Evolutionary conservation across 2,888 invertebrate species (phyloP), one percentile per base, ranked within the genome.

Genomic region (Minunthozetes semirufus): DNA sequence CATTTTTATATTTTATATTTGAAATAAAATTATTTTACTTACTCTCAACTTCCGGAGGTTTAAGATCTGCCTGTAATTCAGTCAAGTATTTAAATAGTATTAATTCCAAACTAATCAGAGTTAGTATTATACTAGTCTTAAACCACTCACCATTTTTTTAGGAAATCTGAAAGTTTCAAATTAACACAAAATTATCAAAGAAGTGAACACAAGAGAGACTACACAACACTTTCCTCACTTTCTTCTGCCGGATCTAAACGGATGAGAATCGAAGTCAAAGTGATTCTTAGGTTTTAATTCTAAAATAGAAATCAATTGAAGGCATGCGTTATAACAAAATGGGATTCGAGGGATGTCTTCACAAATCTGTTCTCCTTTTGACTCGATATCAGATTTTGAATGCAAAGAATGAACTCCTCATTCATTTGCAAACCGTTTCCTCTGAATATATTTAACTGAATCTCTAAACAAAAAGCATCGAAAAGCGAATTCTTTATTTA

Each of bases 1-100:
- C n/a, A n/a, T n/a, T n/a, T n/a, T n/a, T n/a, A n/a, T n/a, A n/a
- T n/a, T n/a, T n/a, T n/a, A 46, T 19, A 53, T 9, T 53, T 19
- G 6, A 13, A 19, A n/a, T 53, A n/a, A 53, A 4, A 19, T 19
- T n/a, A n/a, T n/a, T 29, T 15, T 29, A 79, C 79, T 79, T 77
- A 79, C 79, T 79, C 73, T 79, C 79, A 75, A 79, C 79, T 77
- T 79, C 79, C 25, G 78, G 74, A 27, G 79, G 73, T 76, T 79
- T 79, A 25, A 79, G 76, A 74, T 79, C 79, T 68, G 79, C 79
- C 79, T 79, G 50, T 33, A 33, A 50, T 33, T 13, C 1, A 27
- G 9, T 15, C 2, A 71, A 15, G 13, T n/a, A 19, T 48, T 15
- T 13, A 48, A 3, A 63, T n/a, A 33, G 6, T 1, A 17, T 33